Percentiles rank a stretch among this genome's conserved stretches.
phyloP scores from a whole-genome alignment of 2,113 vertebrate genomes.

The Periophthalmodon schlosseri region DNA sequence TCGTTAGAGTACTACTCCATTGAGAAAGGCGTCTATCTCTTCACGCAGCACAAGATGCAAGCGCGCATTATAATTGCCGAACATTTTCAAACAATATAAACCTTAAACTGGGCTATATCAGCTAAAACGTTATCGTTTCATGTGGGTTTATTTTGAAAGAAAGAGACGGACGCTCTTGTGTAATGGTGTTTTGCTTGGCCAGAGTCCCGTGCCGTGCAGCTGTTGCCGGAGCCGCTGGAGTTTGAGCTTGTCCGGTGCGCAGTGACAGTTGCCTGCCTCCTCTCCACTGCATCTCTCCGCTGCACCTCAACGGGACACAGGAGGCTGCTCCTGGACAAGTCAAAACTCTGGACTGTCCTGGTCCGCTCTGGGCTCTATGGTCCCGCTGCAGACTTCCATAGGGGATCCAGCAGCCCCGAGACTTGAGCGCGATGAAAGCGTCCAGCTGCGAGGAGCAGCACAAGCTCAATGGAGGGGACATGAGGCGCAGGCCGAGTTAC shows the following conservation, averaged over 20 bases:
- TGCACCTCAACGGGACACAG: neutral
- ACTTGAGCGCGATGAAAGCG: slow-evolving; percentile 62
- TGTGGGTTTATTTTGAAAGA: slow-evolving; percentile 37
- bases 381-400: slow-evolving; percentile 7
- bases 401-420: slow-evolving; percentile 5
- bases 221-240: slow-evolving; percentile 40
- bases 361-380: slow-evolving; percentile 48
- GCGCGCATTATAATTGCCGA: neutral
- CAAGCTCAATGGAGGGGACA: slow-evolving; percentile 71
- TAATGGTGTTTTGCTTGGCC: rapidly evolving
- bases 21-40: neutral
- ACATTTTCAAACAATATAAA: neutral
- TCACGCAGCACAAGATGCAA: neutral
- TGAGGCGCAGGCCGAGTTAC: slow-evolving; percentile 78
- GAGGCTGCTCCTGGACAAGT: neutral
- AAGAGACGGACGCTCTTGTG: neutral
- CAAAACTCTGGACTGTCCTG: neutral
- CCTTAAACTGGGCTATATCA: too few species aligned
- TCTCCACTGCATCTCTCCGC: neutral
- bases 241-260: slow-evolving; percentile 47
- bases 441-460: slow-evolving; percentile 44
- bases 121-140: too few species aligned
- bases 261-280: slow-evolving; percentile 21
- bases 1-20: neutral
- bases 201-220: slow-evolving; percentile 55